Percentiles rank a stretch among this genome's conserved stretches.
Conservation (phyloP, 1,140 invertebrate genomes). For the Drosophila mojavensis region DNA sequence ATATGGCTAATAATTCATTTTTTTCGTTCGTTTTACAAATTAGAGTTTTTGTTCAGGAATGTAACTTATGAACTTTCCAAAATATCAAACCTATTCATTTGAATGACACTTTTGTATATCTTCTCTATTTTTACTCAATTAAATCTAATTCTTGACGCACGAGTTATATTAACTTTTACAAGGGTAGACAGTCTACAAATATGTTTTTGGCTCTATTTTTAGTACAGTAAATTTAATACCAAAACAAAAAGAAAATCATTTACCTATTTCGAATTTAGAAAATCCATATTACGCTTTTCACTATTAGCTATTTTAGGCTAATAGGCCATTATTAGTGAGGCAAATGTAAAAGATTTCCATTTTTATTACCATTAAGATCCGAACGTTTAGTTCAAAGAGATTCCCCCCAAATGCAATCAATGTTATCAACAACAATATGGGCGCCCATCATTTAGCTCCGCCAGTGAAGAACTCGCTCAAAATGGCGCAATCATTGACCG, state of each 20-base stretch:
- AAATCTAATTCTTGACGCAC: no score
- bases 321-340: conserved; percentile 47
- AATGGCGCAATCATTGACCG: conserved; percentile 55
- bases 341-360: conserved; percentile 53
- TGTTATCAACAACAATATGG: conserved; percentile 64
- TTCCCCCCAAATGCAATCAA: conserved; percentile 44
- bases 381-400: conserved; percentile 53
- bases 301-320: conserved; percentile 28
- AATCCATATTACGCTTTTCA: neutral
- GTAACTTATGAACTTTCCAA: no score
- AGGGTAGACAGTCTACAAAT: neutral
- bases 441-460: conserved; percentile 50
- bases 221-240: neutral
- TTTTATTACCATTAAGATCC: conserved; percentile 44
- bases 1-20: no score
- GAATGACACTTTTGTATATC: no score
- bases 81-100: no score
- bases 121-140: no score
- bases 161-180: neutral
- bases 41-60: no score
- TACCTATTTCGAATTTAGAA: neutral
- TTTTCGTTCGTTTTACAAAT: no score
- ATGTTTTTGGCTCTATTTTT: neutral
- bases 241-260: no score
- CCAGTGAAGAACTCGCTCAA: conserved; percentile 35